Percentiles rank a stretch among this genome's conserved stretches.
Conservation (phyloP, 2,888 invertebrate genomes). For the Orchestes rusci region DNA sequence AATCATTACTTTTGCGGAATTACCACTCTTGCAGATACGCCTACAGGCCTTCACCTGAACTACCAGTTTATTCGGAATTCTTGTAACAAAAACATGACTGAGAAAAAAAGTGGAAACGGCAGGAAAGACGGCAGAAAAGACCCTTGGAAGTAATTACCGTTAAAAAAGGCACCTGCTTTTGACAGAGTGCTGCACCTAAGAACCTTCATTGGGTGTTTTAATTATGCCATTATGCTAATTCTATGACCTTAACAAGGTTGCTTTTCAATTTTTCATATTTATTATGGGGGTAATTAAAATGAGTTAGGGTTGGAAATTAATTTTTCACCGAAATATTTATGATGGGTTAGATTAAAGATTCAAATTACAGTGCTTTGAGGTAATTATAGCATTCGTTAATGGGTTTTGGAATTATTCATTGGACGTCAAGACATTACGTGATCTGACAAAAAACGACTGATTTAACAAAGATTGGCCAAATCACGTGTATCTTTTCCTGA, state of each 20-base stretch:
- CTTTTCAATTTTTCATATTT: slow-evolving; percentile 37
- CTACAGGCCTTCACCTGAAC: no score
- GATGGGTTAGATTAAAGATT: slow-evolving; percentile 16
- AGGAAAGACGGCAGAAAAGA: slow-evolving; percentile 13
- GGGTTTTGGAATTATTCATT: no score
- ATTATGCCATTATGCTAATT: slow-evolving; percentile 38
- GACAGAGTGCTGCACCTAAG: slow-evolving; percentile 35
- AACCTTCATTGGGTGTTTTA: slow-evolving; percentile 33
- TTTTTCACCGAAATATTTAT: slow-evolving; percentile 24
- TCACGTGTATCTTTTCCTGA: slow-evolving; percentile 39
- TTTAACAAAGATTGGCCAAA: slow-evolving; percentile 38
- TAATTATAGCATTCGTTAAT: no score
- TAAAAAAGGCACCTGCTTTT: slow-evolving; percentile 35
- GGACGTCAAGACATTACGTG: no score
- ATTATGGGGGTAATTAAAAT: slow-evolving; percentile 25
- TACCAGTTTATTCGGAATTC: no score
- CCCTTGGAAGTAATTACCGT: slow-evolving; percentile 32
- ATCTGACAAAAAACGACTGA: slow-evolving; percentile 29
- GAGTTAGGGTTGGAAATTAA: slow-evolving; percentile 25
- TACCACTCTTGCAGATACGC: no score
- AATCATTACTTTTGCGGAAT: no score
- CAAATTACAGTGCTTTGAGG: slow-evolving; percentile 11
- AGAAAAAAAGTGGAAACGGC: slow-evolving; percentile 8
- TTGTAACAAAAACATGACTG: no score
- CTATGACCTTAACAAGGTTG: slow-evolving; percentile 35